Base-by-base conservation (phyloP, 1,140 invertebrate species). In the Drosophila jambulina region DNA sequence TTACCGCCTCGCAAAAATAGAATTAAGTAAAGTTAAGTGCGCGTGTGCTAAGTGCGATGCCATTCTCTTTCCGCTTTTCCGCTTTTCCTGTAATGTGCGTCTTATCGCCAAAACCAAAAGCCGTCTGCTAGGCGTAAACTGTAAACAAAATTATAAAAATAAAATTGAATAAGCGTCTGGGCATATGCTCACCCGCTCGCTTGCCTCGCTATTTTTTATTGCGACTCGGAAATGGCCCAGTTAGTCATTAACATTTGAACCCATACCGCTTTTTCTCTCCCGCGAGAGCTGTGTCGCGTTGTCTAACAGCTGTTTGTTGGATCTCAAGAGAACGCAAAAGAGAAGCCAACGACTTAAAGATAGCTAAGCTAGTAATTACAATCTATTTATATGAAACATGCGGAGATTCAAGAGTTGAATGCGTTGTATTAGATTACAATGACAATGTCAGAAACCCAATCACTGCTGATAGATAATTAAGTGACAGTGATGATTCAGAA, bases 191-290 rank as follows among this genome's bases (percentile, higher is more conserved):
- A 34, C 63, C 27, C 53, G 32, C 34, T 12, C n/a, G 21, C 34
- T 36, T 23, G 19, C 19, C 15, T 54, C 46, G 42, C 59, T 62
- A 67, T 67, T 87, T 78, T 88, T 78, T 80, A 86, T 86, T 86
- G 76, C 83, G 84, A 88, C 83, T 86, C 64, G 68, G 67, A 83
- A 86, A 78, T 53, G 78, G 70, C 45, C 65, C 65, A 60, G 75
- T 88, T 88, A 80, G 68, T 88, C 80, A 87, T 84, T 88, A 83
- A 87, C 72, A 80, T 84, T 87, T 74, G 64, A 83, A 75, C 80
- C 56, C 60, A 48, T 36, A 63, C 29, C 19, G 13, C n/a, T 54
- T 42, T 21, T 67, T 53, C 38, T 29, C 36, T 10, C 53, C 38
- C 38, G 4, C 36, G n/a, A 46, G 10, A 59, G 49, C 54, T 40